Conservation (phyloP, 1,140 invertebrate genomes). For the Formica exsecta region DNA sequence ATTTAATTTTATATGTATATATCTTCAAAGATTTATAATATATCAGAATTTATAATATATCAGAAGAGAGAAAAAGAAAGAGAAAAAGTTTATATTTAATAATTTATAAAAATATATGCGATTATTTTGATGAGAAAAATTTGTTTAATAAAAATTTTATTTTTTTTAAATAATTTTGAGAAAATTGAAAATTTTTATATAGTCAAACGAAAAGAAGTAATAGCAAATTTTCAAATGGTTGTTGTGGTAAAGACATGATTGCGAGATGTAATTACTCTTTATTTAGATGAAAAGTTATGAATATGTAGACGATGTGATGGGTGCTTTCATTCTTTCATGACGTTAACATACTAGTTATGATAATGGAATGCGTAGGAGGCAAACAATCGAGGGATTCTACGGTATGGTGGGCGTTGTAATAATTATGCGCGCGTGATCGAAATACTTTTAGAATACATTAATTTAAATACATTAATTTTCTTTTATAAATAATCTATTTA, state of each 20-base stretch:
- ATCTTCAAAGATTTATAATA: not conserved
- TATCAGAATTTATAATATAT: not conserved
- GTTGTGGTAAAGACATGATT: not conserved
- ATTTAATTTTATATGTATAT: not conserved
- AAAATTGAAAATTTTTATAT: not conserved
- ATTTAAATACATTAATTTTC: slow-evolving; percentile 1
- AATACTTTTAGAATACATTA: slow-evolving; percentile 9
- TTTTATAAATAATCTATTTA: not conserved
- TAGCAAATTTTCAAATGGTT: not conserved
- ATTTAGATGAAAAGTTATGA: slow-evolving; percentile 43
- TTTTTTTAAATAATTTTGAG: not conserved
- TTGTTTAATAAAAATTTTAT: not conserved
- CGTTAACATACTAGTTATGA: slow-evolving; percentile 42
- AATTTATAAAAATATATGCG: not conserved
- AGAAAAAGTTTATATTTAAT: not conserved
- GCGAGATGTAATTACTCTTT: slow-evolving; percentile 22
- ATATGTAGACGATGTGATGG: slow-evolving; percentile 20
- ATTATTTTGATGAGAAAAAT: not conserved
- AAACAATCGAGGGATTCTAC: slow-evolving; percentile 25
- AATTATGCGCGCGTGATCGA: slow-evolving; percentile 26
- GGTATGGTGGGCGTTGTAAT: not conserved
- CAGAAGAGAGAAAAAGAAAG: too few species aligned
- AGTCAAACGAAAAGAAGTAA: not conserved
- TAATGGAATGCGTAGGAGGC: slow-evolving; percentile 38
- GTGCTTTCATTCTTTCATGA: slow-evolving; percentile 29